Percentiles rank a stretch among this genome's conserved stretches.
phyloP scores from a whole-genome alignment of 2,113 vertebrate species.

The Neopipo cinnamomea region DNA sequence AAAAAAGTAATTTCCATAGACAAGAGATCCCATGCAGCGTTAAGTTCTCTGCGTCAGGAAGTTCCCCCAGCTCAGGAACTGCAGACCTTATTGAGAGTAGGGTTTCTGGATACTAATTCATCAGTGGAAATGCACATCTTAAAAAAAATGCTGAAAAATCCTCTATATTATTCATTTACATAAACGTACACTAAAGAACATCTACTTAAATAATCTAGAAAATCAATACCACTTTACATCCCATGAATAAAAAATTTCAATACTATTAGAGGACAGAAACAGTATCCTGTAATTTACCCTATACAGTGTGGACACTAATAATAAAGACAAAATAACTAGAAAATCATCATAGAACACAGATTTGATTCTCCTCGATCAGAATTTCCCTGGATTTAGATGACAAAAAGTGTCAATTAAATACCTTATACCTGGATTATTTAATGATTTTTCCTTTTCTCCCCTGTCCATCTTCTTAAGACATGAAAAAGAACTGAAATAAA shows the following conservation, averaged over 20 bases:
- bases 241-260: neutral
- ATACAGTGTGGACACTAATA: neutral
- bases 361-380: neutral
- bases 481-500: neutral
- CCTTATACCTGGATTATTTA: neutral
- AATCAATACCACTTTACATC: neutral
- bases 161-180: neutral
- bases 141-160: neutral
- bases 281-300: neutral
- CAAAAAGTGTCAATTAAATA: neutral
- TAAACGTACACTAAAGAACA: neutral
- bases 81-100: neutral
- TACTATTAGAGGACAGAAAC: neutral
- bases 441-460: neutral
- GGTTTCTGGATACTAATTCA: neutral
- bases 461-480: neutral
- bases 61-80: rapidly evolving
- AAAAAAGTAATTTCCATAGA: neutral
- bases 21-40: neutral
- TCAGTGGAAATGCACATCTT: neutral
- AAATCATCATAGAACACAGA: neutral
- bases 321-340: neutral
- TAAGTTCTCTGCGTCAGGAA: neutral
- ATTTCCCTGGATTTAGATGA: neutral
- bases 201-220: neutral